Evolutionary conservation across 2,113 vertebrate genomes (phyloP).

Genomic region (Caracal caracal): DNA sequence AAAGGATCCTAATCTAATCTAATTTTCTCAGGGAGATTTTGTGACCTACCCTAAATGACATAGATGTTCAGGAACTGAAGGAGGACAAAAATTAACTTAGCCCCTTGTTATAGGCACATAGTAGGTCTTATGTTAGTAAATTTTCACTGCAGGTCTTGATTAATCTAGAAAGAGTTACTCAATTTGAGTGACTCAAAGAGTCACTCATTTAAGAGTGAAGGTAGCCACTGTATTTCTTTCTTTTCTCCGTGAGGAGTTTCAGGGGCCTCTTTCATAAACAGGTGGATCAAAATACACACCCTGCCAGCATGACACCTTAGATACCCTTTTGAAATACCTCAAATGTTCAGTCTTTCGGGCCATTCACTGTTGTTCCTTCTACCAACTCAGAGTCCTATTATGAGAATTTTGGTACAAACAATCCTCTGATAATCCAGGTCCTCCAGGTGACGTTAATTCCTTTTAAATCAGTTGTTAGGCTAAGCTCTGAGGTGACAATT

Average conservation of each 20-base stretch:
- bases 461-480: neutral
- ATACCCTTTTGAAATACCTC: neutral
- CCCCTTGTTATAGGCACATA: neutral
- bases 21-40: neutral
- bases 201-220: neutral
- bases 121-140: neutral
- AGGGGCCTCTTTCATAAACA: neutral
- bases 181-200: neutral
- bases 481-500: neutral
- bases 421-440: neutral
- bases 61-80: neutral
- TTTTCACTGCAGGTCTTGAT: neutral
- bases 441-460: neutral
- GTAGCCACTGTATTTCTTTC: neutral
- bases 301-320: neutral
- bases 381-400: neutral
- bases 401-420: neutral
- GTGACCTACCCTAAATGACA: neutral
- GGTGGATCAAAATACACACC: neutral
- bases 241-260: neutral
- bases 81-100: neutral
- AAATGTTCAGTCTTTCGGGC: neutral
- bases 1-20: neutral
- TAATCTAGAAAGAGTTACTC: neutral
- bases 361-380: neutral